Conservation (phyloP, 1,140 invertebrate genomes). For the Spodoptera frugiperda region DNA sequence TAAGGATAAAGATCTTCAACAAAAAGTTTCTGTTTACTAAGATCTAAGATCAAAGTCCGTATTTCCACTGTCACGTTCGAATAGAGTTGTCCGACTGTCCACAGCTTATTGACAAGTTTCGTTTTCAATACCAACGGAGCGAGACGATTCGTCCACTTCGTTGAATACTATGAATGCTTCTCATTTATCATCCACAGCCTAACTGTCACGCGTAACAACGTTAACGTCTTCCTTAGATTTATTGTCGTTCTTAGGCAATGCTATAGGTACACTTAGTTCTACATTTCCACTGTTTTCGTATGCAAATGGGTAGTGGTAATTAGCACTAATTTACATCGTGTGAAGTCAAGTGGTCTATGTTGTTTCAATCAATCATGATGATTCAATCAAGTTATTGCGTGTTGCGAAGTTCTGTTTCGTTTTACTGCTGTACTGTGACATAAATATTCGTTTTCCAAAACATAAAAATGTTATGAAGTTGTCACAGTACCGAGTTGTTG, state of each 20-base stretch:
- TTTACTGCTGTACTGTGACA: background rate
- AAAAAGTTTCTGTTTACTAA: conserved; percentile 26
- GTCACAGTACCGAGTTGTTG: background rate
- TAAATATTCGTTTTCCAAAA: conserved; percentile 1
- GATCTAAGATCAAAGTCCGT: background rate
- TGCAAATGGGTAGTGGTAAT: no score
- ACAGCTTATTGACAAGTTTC: conserved; percentile 22
- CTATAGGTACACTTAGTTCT: no score
- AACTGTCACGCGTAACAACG: conserved; percentile 22
- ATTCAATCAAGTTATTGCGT: no score
- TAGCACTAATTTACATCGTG: no score
- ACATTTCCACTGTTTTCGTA: no score
- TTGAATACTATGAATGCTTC: background rate
- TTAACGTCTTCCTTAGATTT: background rate
- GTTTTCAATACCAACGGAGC: conserved; percentile 35
- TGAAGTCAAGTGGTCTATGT: no score
- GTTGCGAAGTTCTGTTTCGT: background rate
- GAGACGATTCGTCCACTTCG: conserved; percentile 10
- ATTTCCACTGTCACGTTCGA: conserved; percentile 32
- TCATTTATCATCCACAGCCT: conserved; percentile 10
- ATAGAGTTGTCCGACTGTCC: conserved; percentile 14
- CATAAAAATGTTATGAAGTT: background rate
- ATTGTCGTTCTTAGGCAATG: background rate
- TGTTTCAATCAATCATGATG: no score
- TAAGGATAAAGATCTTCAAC: background rate